Base-by-base conservation (phyloP, 2,113 vertebrate genomes). In the Pygoscelis adeliae region DNA sequence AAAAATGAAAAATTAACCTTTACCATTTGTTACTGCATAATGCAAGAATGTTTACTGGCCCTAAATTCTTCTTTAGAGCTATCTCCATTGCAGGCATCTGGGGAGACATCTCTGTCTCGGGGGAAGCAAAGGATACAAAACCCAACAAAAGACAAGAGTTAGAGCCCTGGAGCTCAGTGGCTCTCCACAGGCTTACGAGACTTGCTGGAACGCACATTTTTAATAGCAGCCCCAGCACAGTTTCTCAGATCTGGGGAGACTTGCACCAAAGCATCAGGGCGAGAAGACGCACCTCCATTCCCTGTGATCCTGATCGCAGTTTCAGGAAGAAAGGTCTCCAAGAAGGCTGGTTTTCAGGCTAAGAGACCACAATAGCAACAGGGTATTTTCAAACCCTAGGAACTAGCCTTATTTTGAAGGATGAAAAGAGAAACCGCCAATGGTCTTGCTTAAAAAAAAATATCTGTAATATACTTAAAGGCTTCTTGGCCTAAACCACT, bases 181-280 rank as follows among this genome's bases (percentile, higher is more conserved):
- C 30, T 26, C 58, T 11, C 49, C 40, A 5, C n/a, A n/a, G 79
- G 25, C 76, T 34, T 4, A 4, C 0, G 5, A 22, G 34, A 30
- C 34, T 17, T 27, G 14, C 70, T 18, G n/a, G 47, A 63, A 85
- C 0, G 0, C 17, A 21, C 46, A 3, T 25, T 84, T 71, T 18
- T 15, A 34, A 53, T 1, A 40, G 53, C 62, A 65, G 53, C 36
- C 52, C 49, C 83, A 30, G 62, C 19, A 46, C 11, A 30, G 58
- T 1, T 32, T 9, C 63, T 36, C 65, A 71, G 21, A 29, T 7
- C 38, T 22, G 56, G 36, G 49, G 30, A 36, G 11, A 29, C 14
- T 8, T 13, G 36, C 34, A 21, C 23, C 29, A 34, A 63, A 44
- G n/a, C 6, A 0, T 26, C 76, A 22, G 34, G 38, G 80, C 30